Conservation (phyloP, 2,797 vertebrate genomes). For the Falco biarmicus region DNA sequence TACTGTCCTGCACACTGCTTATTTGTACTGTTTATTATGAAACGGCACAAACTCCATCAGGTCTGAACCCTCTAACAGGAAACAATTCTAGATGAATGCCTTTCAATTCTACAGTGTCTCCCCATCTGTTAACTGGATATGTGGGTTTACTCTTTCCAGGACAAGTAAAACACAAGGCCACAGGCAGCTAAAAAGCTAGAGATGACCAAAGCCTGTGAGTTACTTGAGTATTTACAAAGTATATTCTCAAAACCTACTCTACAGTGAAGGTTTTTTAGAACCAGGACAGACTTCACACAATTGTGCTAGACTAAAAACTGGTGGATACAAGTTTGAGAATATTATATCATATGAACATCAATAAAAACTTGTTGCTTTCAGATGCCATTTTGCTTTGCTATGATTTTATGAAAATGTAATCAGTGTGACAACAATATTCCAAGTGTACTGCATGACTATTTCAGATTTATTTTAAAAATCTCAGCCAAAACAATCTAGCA, state of each 20-base stretch:
- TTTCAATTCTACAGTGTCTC: background rate
- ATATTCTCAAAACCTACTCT: background rate
- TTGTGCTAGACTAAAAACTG: background rate
- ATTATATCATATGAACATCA: background rate
- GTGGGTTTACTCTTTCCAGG: background rate
- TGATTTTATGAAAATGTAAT: background rate
- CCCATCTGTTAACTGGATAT: background rate
- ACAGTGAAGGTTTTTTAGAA: background rate
- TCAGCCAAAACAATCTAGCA: background rate
- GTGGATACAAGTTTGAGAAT: background rate
- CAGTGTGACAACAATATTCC: background rate
- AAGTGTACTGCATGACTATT: background rate
- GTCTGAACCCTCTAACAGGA: background rate
- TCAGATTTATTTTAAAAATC: background rate
- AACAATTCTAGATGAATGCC: background rate
- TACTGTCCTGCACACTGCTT: background rate
- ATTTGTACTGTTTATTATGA: background rate
- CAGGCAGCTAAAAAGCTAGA: background rate
- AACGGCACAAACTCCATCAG: background rate
- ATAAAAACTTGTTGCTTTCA: background rate
- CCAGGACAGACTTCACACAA: background rate
- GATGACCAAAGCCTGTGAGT: background rate
- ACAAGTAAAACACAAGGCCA: background rate
- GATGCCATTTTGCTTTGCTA: background rate
- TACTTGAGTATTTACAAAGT: background rate